These are phyloP conservation scores for Phalacrocorax brasilianus DNA, from an alignment of 2,113 vertebrate species.

Conservation along the genomic window DNA sequence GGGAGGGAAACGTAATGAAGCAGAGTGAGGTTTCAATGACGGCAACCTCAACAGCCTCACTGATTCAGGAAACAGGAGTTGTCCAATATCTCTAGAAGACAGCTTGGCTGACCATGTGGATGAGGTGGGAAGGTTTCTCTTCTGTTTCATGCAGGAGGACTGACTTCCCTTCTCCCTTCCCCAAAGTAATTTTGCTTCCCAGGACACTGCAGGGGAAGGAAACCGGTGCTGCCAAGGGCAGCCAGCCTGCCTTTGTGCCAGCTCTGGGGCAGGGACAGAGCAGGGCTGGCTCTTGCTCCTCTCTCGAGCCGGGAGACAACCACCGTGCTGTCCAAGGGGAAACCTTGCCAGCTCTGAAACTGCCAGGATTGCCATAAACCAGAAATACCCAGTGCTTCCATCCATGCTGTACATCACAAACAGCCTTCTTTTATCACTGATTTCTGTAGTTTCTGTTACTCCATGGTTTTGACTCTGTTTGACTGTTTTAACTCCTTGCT, in stretches of 20 bases:
- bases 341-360: background rate
- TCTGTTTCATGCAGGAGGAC: background rate
- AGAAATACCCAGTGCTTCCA: background rate
- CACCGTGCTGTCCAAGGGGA: background rate
- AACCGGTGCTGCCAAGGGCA: background rate
- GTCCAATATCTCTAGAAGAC: background rate
- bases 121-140: background rate
- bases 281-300: background rate
- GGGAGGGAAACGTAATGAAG: background rate
- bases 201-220: background rate
- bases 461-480: background rate
- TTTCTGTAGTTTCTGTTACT: background rate
- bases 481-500: background rate
- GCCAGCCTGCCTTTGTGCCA: rapidly evolving
- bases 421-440: background rate
- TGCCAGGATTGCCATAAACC: background rate
- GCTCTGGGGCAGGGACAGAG: rapidly evolving
- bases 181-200: background rate
- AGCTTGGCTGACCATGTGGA: background rate
- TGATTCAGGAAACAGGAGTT: background rate
- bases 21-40: rapidly evolving
- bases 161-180: background rate
- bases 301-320: background rate
- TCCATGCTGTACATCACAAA: background rate
- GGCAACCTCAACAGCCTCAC: background rate